Percentiles rank a stretch among this genome's conserved stretches.
Conservation (phyloP, 2,113 vertebrate species). For the Malurus cyaneus region DNA sequence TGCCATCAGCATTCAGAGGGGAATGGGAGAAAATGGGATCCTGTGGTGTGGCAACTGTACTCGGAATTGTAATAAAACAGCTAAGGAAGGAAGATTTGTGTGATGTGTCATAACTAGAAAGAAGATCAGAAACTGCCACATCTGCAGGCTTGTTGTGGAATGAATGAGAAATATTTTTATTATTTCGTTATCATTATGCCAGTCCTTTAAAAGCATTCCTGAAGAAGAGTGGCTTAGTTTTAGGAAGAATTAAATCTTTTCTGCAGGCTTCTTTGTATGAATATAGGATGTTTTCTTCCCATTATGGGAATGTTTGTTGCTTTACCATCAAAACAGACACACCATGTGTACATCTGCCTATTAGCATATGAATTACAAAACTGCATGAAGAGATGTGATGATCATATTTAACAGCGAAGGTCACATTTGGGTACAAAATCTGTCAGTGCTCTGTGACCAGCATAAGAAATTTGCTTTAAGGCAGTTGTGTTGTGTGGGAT, state of each 20-base stretch:
- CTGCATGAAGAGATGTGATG: background rate
- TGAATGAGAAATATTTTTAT: background rate
- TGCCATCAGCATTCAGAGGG: background rate
- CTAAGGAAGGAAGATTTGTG: background rate
- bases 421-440: conserved; percentile 52
- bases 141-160: background rate
- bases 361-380: conserved; percentile 39
- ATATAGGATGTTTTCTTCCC: background rate
- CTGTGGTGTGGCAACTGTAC: background rate
- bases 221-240: background rate
- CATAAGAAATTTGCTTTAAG: conserved; percentile 49
- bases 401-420: conserved; percentile 40
- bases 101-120: background rate
- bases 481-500: background rate
- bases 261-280: background rate
- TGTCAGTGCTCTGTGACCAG: conserved; percentile 54
- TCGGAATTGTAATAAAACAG: background rate
- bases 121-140: background rate
- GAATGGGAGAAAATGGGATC: background rate
- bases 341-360: conserved; percentile 17
- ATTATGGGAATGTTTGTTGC: background rate
- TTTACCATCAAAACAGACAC: background rate
- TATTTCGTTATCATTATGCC: background rate
- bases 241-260: background rate
- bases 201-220: background rate